Evolutionary conservation across 2,113 vertebrate genomes (phyloP).

Genomic region (Sterrhoptilus dennistouni): DNA sequence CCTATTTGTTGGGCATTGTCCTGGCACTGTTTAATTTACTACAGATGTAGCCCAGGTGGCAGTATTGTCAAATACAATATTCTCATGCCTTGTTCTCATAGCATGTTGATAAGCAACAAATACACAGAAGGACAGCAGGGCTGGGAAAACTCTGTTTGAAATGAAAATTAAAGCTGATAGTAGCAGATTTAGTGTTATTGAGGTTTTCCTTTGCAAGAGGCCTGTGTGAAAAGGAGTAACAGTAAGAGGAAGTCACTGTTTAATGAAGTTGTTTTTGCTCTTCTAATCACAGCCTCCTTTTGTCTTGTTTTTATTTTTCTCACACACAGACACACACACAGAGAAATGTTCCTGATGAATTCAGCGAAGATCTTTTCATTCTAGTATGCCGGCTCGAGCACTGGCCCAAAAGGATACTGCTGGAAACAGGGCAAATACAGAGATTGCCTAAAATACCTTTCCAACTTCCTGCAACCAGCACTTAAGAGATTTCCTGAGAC

Average conservation of each 20-base stretch:
- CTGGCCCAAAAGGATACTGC: background rate
- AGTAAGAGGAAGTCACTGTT: background rate
- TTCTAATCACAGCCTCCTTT: background rate
- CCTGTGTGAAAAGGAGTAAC: background rate
- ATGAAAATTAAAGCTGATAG: background rate
- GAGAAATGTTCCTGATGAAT: background rate
- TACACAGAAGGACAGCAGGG: background rate
- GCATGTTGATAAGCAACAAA: background rate
- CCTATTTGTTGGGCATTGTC: background rate
- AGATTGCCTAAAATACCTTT: background rate
- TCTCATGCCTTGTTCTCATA: background rate
- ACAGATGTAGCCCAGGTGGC: background rate
- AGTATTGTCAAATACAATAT: background rate
- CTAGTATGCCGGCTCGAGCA: background rate
- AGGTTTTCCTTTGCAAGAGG: background rate
- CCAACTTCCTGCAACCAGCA: background rate
- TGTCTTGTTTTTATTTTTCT: background rate
- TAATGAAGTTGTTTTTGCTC: background rate
- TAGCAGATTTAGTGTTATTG: background rate
- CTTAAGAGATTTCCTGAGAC: slow-evolving; percentile 1
- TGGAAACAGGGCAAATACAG: background rate
- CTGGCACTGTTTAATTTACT: background rate
- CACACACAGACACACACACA: background rate
- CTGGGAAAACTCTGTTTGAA: background rate
- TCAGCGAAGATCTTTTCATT: background rate